Evolutionary conservation across 2,797 vertebrate genomes (phyloP), one percentile per base, ranked within the genome.

Genomic region (Melanitta fusca): DNA sequence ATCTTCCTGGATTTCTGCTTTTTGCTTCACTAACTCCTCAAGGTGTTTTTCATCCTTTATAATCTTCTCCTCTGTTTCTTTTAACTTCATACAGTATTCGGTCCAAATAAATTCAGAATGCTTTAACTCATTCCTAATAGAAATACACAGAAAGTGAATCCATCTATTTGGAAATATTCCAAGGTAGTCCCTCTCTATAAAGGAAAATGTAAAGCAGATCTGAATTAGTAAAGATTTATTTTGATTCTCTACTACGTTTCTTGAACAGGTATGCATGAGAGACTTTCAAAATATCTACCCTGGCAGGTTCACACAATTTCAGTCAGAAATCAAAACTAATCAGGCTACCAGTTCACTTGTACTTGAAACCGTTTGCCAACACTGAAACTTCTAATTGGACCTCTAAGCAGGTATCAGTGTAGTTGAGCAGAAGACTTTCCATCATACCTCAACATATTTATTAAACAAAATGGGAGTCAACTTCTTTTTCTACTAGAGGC

Each of bases 111-210:
- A 87, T 85, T 97, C 94, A 85, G 89, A 91, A 72, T 84, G 61
- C 71, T 94, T 93, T 92, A 98, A 95, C 61, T 95, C 83, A 49
- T 96, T 96, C 75, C 97, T 98, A 95, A 97, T 86, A 96, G 94
- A 89, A 95, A 95, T 49, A 96, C 74, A 96, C 57, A 89, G 45
- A 91, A 96, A 91, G 74, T 88, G 78, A 90, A 96, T 73, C 91
- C 65, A 88, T 93, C 64, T 91, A 88, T 89, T 82, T 92, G 93
- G 95, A 97, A 97, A 79, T 27, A 66, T 77, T 95, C 95, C 97
- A 97, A 95, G 51, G 60, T 51, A 89, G 74, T 91, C 49, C 74
- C 82, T 69, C 84, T 93, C 90, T 79, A 96, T 89, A 95, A 92
- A 95, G 92, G 92, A 89, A 91, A 94, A 96, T 95, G 80, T 91